Conservation (phyloP, 2,113 vertebrate genomes). For the Verasper variegatus region DNA sequence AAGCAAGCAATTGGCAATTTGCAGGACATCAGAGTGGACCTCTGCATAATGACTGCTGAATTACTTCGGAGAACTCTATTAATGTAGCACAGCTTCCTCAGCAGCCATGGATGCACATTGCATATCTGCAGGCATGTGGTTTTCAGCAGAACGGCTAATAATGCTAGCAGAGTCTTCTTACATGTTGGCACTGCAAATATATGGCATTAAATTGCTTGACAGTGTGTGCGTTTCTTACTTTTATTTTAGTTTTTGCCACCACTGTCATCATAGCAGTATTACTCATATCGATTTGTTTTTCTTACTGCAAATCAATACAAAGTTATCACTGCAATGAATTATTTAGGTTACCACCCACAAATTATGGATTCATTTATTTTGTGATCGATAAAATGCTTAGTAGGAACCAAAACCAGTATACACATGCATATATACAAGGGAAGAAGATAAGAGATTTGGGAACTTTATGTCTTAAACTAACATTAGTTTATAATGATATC, state of each 20-base stretch:
- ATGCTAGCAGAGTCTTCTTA: neutral
- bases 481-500: no score
- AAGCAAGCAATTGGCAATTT: conserved; percentile 64
- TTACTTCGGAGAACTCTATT: conserved; percentile 58
- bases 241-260: neutral
- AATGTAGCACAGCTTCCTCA: conserved; percentile 47
- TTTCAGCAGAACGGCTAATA: conserved; percentile 9
- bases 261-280: neutral
- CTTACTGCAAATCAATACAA: neutral
- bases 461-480: no score
- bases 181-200: neutral
- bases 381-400: neutral
- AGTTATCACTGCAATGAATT: neutral
- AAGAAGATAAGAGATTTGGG: no score
- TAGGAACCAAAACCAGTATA: no score
- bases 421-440: no score
- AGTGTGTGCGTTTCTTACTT: neutral
- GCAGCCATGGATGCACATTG: neutral
- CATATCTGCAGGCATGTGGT: conserved; percentile 1
- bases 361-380: neutral
- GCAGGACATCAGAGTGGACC: conserved; percentile 47
- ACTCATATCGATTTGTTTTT: neutral
- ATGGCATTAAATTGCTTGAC: neutral
- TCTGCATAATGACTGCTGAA: conserved; percentile 66
- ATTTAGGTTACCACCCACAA: neutral